Evolutionary conservation across 53 echinoderm and acorn worm genomes (phyloP).

Genomic region (Apostichopus leukothele): DNA sequence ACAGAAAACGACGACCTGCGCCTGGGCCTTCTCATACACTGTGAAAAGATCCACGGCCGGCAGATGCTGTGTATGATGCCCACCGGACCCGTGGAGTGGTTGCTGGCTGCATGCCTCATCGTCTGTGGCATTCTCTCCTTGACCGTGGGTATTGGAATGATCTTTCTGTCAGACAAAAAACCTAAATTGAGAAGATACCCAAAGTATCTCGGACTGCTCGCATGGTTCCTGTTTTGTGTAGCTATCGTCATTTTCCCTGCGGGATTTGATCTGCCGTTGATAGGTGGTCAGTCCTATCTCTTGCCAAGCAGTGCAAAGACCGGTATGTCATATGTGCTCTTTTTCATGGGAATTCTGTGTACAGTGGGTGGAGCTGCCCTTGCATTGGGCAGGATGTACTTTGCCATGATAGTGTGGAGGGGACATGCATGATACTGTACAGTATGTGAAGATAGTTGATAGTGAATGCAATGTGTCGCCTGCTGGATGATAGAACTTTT

Average conservation of each 20-base stretch:
- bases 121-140: slow-evolving; percentile 71
- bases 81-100: slow-evolving; percentile 78
- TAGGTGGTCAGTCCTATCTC: slow-evolving; percentile 88
- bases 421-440: slow-evolving; percentile 57
- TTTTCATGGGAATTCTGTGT: slow-evolving; percentile 90
- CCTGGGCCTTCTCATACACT: slow-evolving; percentile 82
- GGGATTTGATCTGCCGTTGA: slow-evolving; percentile 88
- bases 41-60: slow-evolving; percentile 89
- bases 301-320: slow-evolving; percentile 90
- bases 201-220: slow-evolving; percentile 82
- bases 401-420: slow-evolving; percentile 92
- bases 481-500: no score
- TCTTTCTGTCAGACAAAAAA: slow-evolving; percentile 74
- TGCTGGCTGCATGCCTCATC: slow-evolving; percentile 81
- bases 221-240: slow-evolving; percentile 90
- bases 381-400: slow-evolving; percentile 95
- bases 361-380: slow-evolving; percentile 88
- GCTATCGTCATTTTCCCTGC: slow-evolving; percentile 96
- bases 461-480: background rate
- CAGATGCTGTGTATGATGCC: slow-evolving; percentile 76
- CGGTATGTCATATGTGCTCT: slow-evolving; percentile 90
- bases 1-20: slow-evolving; percentile 74
- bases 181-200: slow-evolving; percentile 82
- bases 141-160: slow-evolving; percentile 74
- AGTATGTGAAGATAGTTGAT: background rate